Conservation (phyloP, 2,888 invertebrate species). For the Parnassius mnemosyne region DNA sequence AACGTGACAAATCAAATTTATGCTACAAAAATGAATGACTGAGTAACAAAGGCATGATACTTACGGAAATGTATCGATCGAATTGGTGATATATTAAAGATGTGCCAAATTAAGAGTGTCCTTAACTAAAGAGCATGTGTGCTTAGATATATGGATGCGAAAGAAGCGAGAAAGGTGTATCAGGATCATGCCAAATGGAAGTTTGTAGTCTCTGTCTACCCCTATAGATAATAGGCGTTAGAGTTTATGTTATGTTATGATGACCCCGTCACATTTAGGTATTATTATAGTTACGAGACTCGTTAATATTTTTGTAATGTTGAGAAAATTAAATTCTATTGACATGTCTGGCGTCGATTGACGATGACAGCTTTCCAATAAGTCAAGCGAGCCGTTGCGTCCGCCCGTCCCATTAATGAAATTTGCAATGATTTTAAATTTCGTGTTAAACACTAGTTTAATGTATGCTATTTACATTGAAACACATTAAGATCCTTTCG, state of each 20-base stretch:
- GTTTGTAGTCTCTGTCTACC: too few relatives aligned
- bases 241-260: background rate
- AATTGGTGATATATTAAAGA: too few relatives aligned
- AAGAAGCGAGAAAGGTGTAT: too few relatives aligned
- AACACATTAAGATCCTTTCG: slow-evolving; percentile 6
- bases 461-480: background rate
- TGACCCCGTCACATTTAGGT: background rate
- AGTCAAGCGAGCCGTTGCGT: slow-evolving; percentile 6
- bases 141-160: too few relatives aligned
- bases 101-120: too few relatives aligned
- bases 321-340: slow-evolving; percentile 22
- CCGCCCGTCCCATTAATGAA: slow-evolving; percentile 8
- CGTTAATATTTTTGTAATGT: slow-evolving; percentile 5
- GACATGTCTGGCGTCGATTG: slow-evolving; percentile 20
- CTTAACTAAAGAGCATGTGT: too few relatives aligned
- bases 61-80: too few relatives aligned
- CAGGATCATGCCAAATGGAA: too few relatives aligned
- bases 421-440: slow-evolving; percentile 19
- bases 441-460: background rate
- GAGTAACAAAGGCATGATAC: too few relatives aligned
- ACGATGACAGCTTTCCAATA: slow-evolving; percentile 19
- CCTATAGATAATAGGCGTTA: too few relatives aligned
- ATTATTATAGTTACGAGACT: background rate
- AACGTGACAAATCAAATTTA: too few relatives aligned
- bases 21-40: too few relatives aligned